Conservation (phyloP, 2,113 vertebrate genomes). For the Recurvirostra avosetta region DNA sequence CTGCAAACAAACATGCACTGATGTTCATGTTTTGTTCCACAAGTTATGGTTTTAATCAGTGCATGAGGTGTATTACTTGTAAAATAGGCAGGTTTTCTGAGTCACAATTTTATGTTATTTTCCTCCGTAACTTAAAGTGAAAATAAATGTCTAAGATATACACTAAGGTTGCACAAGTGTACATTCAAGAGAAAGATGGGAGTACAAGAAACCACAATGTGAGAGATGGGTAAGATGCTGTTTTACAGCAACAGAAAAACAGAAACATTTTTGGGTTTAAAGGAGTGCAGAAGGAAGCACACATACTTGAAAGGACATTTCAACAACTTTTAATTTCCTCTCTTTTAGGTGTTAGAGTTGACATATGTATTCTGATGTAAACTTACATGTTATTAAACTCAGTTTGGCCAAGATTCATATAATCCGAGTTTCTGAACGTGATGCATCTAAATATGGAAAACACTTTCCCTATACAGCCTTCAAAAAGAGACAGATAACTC, state of each 20-base stretch:
- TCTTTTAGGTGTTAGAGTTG: neutral
- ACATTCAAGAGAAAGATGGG: neutral
- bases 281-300: neutral
- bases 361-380: neutral
- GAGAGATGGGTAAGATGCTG: neutral
- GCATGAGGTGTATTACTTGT: neutral
- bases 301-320: neutral
- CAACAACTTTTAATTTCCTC: conserved; percentile 36
- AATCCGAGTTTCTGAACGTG: neutral
- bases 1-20: neutral
- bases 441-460: neutral
- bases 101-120: neutral
- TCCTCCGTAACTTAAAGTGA: neutral
- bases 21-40: neutral
- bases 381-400: neutral
- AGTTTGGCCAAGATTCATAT: neutral
- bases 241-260: neutral
- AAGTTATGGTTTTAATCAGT: neutral
- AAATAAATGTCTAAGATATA: neutral
- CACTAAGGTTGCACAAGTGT: neutral
- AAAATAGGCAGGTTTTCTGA: neutral
- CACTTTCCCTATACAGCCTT: neutral
- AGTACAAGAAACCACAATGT: neutral
- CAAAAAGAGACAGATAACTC: neutral
- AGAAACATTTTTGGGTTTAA: accelerated